Evolutionary conservation across 2,797 vertebrate species (phyloP), one percentile per base, ranked within the genome.

Genomic region (Neosilurus mollespiculum): DNA sequence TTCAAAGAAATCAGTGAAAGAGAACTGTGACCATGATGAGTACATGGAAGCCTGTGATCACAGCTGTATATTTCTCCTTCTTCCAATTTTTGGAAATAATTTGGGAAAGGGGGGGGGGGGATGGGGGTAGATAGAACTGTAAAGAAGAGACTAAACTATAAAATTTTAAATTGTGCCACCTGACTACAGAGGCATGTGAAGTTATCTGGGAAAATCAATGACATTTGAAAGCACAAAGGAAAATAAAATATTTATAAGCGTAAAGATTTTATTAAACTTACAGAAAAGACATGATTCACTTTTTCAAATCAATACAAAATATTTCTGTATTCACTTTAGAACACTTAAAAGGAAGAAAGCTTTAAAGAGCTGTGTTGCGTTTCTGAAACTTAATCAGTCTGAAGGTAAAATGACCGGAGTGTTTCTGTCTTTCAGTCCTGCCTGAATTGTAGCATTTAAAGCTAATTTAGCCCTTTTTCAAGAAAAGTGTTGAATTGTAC

Each of bases 291-390:
- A 30, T 26, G 24, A 67, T 62, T 78, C 22, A 59, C 83, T 81
- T 64, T 71, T 56, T n/a, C 26, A 70, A 37, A 84, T 81, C 82
- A 66, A 83, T 81, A 67, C 15, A 72, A 71, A 78, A 69, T 10
- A 7, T 20, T 37, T 62, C 67, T 61, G 1, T 81, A 15, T 51
- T 65, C 3, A 66, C 53, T 9, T 30, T 80, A 15, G 82, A 75
- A 54, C 3, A 24, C 5, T 0, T 43, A 56, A 11, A 84, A 73
- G n/a, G 26, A 77, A 64, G 24, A 83, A 62, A 70, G 49, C 64
- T 85, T 81, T 69, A 37, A 54, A 82, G 15, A 18, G 53, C 49
- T 78, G 51, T 49, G 62, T 76, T 66, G 43, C 43, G 30, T 37
- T 59, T 76, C 12, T 61, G 69, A 81, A 16, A 15, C 15, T 16